A percentile compares a stretch with the other conserved stretches of the same genome.
Conservation (phyloP, 2,888 invertebrate species). For the Pseudococcus jackbeardsleyi region DNA sequence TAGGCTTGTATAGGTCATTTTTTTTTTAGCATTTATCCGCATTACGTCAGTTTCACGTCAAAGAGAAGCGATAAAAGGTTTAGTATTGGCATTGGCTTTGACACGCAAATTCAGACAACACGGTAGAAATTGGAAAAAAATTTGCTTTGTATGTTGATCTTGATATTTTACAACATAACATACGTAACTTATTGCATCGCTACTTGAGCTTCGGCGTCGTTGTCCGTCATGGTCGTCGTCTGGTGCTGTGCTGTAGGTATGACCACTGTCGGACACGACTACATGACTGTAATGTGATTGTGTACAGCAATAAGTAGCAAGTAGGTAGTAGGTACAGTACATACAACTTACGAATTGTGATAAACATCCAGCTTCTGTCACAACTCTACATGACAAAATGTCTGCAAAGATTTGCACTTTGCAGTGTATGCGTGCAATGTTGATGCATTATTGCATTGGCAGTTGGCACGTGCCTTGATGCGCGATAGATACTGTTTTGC, state of each 20-base stretch:
- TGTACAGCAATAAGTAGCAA: too few relatives aligned
- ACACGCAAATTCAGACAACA: not conserved
- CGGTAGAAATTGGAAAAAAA: not conserved
- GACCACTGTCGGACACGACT: not conserved
- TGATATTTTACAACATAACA: too few relatives aligned
- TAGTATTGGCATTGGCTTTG: not conserved
- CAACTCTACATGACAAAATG: not conserved
- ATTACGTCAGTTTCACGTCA: not conserved
- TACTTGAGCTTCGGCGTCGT: not conserved
- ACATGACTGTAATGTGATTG: too few relatives aligned
- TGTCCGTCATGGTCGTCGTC: not conserved
- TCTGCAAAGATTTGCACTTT: too few relatives aligned
- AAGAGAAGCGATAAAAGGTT: not conserved
- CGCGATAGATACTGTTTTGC: too few relatives aligned
- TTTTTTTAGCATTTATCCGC: not conserved
- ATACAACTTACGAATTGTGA: not conserved
- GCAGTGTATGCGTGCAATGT: not conserved
- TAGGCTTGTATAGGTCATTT: not conserved
- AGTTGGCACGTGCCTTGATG: not conserved
- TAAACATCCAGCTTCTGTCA: not conserved
- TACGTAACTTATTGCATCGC: not conserved
- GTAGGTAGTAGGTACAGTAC: too few relatives aligned
- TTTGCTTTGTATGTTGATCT: not conserved
- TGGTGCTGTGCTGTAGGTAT: not conserved
- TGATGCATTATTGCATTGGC: too few relatives aligned